These are phyloP conservation scores for Acanthisitta chloris DNA, from an alignment of 2,113 vertebrate genomes.

Conservation along the genomic window DNA sequence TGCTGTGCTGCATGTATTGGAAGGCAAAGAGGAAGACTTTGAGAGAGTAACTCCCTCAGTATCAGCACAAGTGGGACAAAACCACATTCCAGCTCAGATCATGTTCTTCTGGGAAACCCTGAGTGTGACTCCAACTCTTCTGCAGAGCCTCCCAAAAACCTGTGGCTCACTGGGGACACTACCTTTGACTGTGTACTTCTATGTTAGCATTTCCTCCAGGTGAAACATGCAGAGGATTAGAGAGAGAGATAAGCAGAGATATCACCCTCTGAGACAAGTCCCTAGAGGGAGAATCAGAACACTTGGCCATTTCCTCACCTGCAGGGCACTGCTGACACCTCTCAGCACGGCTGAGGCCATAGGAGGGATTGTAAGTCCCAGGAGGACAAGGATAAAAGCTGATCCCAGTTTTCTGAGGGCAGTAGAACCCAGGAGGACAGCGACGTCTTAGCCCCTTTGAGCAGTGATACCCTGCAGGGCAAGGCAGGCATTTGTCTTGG, in stretches of 20 bases:
- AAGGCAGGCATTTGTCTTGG: conserved; percentile 74
- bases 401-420: conserved; percentile 70
- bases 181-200: background rate
- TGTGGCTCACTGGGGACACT: background rate
- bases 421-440: conserved; percentile 82
- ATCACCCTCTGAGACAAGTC: background rate
- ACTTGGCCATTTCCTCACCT: conserved; percentile 75
- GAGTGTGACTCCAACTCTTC: background rate
- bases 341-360: conserved; percentile 74
- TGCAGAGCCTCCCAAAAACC: background rate
- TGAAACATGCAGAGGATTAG: accelerated
- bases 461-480: conserved; percentile 82
- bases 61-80: background rate
- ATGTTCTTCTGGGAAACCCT: background rate
- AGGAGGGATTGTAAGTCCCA: conserved; percentile 77
- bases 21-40: background rate
- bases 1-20: background rate
- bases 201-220: background rate
- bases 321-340: conserved; percentile 82
- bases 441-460: conserved; percentile 64
- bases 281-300: accelerated
- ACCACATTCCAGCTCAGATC: background rate
- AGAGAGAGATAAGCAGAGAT: background rate
- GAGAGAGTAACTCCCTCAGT: background rate
- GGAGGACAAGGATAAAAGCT: conserved; percentile 78